Conservation (phyloP, 2,113 vertebrate genomes). For the Bambusicola thoracicus region DNA sequence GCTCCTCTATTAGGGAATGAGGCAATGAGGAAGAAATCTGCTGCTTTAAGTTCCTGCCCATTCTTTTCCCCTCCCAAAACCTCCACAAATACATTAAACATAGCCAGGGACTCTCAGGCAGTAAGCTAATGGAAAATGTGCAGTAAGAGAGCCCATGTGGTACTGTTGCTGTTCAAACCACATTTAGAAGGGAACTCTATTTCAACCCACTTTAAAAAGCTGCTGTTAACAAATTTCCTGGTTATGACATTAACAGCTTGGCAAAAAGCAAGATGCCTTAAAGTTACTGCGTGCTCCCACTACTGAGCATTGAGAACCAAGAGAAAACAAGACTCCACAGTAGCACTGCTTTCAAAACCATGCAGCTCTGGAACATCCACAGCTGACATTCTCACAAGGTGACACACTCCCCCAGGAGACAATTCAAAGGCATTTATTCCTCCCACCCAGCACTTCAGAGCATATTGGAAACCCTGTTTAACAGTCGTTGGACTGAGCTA, state of each 20-base stretch:
- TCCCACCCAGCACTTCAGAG: neutral
- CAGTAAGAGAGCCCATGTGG: neutral
- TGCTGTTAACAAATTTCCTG: neutral
- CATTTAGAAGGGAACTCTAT: neutral
- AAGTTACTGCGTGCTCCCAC: neutral
- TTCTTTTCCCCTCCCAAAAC: neutral
- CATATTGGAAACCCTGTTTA: neutral
- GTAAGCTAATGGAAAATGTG: neutral
- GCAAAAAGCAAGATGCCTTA: neutral
- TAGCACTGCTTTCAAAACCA: neutral
- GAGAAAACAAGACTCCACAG: neutral
- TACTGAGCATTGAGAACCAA: neutral
- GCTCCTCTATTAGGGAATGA: neutral
- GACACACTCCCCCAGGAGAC: neutral
- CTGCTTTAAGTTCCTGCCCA: neutral
- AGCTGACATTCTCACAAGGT: neutral
- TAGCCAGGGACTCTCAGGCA: neutral
- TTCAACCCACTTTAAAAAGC: neutral
- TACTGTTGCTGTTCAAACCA: neutral
- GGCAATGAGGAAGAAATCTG: neutral
- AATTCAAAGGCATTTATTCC: neutral
- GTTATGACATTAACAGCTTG: neutral
- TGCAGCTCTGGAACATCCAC: rapidly evolving
- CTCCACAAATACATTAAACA: neutral
- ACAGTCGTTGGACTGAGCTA: neutral